Evolutionary conservation across 1,140 invertebrate species (phyloP).

Genomic region (Lethrus apterus): DNA sequence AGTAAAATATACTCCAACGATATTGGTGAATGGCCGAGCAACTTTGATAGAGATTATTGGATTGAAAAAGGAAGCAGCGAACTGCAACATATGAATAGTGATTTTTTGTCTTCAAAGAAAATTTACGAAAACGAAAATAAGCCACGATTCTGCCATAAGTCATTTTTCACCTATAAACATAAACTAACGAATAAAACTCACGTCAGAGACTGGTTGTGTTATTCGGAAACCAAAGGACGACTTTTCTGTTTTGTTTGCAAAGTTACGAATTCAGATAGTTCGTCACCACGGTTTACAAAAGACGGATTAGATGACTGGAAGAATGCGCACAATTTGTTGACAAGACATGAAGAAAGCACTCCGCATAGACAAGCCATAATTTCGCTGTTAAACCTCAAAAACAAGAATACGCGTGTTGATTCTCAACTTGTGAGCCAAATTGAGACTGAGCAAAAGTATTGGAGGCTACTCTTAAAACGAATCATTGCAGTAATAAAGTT

Average conservation of each 20-base stretch:
- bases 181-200: too few species aligned
- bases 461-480: conserved; percentile 1
- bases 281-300: conserved; percentile 1
- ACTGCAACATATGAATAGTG: conserved; percentile 14
- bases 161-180: too few species aligned
- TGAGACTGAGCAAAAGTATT: not conserved
- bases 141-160: too few species aligned
- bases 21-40: conserved; percentile 4
- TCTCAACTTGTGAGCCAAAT: not conserved
- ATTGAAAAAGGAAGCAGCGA: conserved; percentile 12
- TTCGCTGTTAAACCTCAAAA: too few species aligned
- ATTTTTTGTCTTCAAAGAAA: conserved; percentile 4
- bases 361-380: too few species aligned
- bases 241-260: conserved; percentile 13
- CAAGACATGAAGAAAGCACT: conserved; percentile 10
- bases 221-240: too few species aligned
- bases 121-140: not conserved
- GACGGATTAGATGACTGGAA: conserved; percentile 6
- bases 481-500: conserved; percentile 4
- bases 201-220: too few species aligned
- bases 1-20: too few species aligned
- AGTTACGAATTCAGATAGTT: not conserved
- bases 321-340: conserved; percentile 14
- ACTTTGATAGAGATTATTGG: not conserved
- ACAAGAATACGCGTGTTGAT: not conserved